Evolutionary conservation across 2,797 vertebrate genomes (phyloP).

Genomic region (Semotilus atromaculatus): DNA sequence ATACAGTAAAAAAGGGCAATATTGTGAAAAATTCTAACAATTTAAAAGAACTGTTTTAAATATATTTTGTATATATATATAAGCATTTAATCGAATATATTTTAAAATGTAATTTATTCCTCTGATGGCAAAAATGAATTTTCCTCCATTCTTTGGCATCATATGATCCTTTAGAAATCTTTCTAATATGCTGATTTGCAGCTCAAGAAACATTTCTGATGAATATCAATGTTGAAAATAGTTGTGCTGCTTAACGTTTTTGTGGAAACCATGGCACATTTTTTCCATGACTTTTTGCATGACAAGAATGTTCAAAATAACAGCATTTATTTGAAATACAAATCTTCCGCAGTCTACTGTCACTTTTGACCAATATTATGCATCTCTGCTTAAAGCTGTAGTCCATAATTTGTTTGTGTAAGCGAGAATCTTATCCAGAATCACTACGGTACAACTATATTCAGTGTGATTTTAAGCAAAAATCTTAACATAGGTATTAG

Average conservation of each 20-base stretch:
- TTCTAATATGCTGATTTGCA: constrained; percentile 1
- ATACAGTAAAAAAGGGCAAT: neutral
- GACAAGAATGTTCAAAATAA: neutral
- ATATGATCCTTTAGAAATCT: neutral
- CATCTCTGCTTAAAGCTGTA: neutral
- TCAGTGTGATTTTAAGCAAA: neutral
- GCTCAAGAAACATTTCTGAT: neutral
- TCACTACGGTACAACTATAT: too few relatives aligned
- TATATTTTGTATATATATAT: too few relatives aligned
- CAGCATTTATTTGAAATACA: neutral
- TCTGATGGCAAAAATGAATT: neutral
- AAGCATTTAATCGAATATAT: neutral
- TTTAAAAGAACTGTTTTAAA: neutral
- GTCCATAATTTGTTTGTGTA: too few relatives aligned
- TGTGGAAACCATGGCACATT: neutral
- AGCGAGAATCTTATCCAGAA: too few relatives aligned
- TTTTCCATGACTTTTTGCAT: neutral
- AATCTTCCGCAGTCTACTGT: neutral
- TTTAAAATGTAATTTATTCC: neutral
- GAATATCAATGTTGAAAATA: neutral
- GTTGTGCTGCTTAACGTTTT: neutral
- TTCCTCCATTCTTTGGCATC: neutral
- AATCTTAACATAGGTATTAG: neutral
- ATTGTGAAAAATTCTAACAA: neutral
- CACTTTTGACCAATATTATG: neutral